Conservation (phyloP, 2,797 vertebrate species). For the Gymnoscopelus microlampas region DNA sequence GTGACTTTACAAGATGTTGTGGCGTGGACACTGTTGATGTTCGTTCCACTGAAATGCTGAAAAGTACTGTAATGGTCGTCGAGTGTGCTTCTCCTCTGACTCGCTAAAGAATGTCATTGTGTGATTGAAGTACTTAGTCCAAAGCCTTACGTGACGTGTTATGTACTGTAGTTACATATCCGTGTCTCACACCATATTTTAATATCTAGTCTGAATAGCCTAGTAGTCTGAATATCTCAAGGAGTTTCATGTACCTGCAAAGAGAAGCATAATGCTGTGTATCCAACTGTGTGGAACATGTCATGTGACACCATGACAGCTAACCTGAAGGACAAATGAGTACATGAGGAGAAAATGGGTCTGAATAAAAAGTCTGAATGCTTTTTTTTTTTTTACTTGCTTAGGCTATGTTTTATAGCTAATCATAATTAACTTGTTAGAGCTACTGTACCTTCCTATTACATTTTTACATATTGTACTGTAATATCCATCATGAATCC, state of each 20-base stretch:
- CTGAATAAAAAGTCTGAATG: conserved; percentile 44
- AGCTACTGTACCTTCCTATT: conserved; percentile 47
- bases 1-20: conserved; percentile 70
- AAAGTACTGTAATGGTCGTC: conserved; percentile 54
- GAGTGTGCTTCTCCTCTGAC: conserved; percentile 59
- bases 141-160: conserved; percentile 60
- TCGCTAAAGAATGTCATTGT: conserved; percentile 56
- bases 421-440: conserved; percentile 56
- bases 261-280: conserved; percentile 45
- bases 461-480: conserved; percentile 30
- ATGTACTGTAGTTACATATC: conserved; percentile 70
- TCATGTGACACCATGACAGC: conserved; percentile 48
- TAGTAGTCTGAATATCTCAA: conserved; percentile 59
- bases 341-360: conserved; percentile 25
- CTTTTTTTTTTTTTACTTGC: conserved; percentile 65
- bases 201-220: conserved; percentile 67
- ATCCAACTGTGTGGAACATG: conserved; percentile 53
- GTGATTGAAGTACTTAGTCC: conserved; percentile 51
- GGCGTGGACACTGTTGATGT: conserved; percentile 48
- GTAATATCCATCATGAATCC: conserved; percentile 31
- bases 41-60: conserved; percentile 58
- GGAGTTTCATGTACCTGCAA: conserved; percentile 59
- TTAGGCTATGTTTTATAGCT: conserved; percentile 68
- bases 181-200: conserved; percentile 44
- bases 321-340: conserved; percentile 39